Percentiles rank a stretch among this genome's conserved stretches.
Evolutionary conservation across 2,113 vertebrate species (phyloP).

Genomic region (Agelaius tricolor): DNA sequence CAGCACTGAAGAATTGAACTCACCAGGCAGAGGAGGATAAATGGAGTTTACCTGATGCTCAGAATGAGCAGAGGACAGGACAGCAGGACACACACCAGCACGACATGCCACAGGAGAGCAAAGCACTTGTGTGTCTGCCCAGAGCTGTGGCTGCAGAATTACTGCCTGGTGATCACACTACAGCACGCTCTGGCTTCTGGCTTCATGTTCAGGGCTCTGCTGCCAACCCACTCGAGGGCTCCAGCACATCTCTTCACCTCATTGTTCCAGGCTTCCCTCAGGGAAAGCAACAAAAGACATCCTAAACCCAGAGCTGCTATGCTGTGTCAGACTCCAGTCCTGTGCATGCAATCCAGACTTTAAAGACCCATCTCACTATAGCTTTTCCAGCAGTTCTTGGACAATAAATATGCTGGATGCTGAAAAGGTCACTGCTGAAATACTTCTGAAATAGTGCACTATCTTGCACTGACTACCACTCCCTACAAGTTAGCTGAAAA

Average conservation of each 20-base stretch:
- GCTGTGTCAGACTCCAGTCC: not conserved
- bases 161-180: not conserved
- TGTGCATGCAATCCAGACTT: fast-evolving
- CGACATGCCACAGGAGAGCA: fast-evolving
- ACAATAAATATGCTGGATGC: not conserved
- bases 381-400: not conserved
- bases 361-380: not conserved
- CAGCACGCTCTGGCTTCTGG: not conserved
- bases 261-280: not conserved
- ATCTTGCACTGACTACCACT: not conserved
- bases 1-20: not conserved
- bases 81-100: fast-evolving
- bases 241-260: not conserved
- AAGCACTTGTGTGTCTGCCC: not conserved
- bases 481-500: not conserved
- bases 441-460: not conserved
- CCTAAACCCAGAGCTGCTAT: not conserved
- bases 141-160: not conserved
- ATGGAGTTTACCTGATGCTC: not conserved
- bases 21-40: not conserved
- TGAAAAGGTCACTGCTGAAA: not conserved
- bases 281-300: not conserved
- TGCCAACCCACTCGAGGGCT: not conserved
- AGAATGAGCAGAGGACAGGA: not conserved
- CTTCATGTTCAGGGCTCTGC: not conserved